phyloP scores from a whole-genome alignment of 2,888 invertebrate genomes.

The Megamerina dolium region DNA sequence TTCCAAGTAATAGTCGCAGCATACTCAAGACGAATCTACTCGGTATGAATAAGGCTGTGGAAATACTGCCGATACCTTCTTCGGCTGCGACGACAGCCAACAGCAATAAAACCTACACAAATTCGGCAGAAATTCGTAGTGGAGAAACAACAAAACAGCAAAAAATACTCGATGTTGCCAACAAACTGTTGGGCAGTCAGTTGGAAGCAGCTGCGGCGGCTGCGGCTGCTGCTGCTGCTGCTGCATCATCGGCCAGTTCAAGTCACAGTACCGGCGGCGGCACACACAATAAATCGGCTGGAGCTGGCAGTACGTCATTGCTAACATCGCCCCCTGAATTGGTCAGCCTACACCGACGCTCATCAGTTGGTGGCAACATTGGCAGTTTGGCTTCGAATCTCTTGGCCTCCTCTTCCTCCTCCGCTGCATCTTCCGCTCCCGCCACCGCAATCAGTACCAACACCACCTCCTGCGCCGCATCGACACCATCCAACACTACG shows the following conservation, averaged over 20 bases:
- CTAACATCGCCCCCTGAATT: constrained; percentile 54
- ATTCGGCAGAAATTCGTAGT: not conserved
- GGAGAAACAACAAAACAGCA: constrained; percentile 32
- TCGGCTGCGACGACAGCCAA: constrained; percentile 7
- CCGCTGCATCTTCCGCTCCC: no score
- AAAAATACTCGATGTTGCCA: constrained; percentile 41
- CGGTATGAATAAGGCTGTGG: constrained; percentile 35
- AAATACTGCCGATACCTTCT: constrained; percentile 37
- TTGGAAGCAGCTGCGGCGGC: constrained; percentile 19
- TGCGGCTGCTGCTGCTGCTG: constrained; percentile 8
- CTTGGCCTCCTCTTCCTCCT: not conserved
- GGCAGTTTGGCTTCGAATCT: not conserved
- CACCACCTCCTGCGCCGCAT: constrained; percentile 17
- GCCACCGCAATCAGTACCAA: constrained; percentile 19
- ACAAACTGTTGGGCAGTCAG: constrained; percentile 34
- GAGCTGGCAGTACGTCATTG: constrained; percentile 17
- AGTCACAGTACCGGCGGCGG: constrained; percentile 27
- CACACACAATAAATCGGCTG: constrained; percentile 1
- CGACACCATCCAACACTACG: constrained; percentile 3
- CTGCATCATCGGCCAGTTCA: constrained; percentile 7
- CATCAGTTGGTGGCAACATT: not conserved
- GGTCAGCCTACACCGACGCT: constrained; percentile 54
- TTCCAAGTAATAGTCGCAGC: constrained; percentile 37
- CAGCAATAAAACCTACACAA: not conserved
- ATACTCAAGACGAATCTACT: constrained; percentile 44